phyloP scores from a whole-genome alignment of 2,888 invertebrate species.

The Mythimna albipuncta region DNA sequence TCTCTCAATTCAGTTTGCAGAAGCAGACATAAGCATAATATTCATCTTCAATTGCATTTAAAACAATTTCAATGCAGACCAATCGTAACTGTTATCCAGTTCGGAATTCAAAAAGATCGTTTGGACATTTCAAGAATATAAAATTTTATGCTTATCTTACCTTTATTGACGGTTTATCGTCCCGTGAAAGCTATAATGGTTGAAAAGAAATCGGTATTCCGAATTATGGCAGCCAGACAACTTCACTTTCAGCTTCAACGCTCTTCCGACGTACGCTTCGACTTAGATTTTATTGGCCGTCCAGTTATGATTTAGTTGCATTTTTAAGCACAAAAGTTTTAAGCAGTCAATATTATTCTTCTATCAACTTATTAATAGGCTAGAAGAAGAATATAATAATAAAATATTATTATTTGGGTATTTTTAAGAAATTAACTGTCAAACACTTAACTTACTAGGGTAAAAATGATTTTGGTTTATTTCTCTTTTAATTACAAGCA shows the following conservation, averaged over 20 bases:
- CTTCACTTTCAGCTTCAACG: neutral
- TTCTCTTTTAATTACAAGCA: neutral
- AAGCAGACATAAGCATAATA: slow-evolving; percentile 23
- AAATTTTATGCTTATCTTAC: slow-evolving; percentile 45
- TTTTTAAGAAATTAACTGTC: neutral
- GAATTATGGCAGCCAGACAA: slow-evolving; percentile 9
- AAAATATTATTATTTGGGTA: neutral
- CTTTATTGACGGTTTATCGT: slow-evolving; percentile 37
- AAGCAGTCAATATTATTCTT: neutral
- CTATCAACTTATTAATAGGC: too few relatives aligned
- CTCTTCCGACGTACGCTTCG: neutral
- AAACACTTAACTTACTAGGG: neutral
- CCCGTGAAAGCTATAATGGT: neutral
- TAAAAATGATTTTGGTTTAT: neutral
- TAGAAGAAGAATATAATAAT: too few relatives aligned
- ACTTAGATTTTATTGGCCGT: neutral
- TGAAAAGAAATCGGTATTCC: slow-evolving; percentile 13
- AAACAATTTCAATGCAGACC: slow-evolving; percentile 27
- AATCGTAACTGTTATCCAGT: slow-evolving; percentile 19
- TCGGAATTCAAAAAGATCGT: slow-evolving; percentile 32
- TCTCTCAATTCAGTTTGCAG: neutral
- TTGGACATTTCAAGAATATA: slow-evolving; percentile 34
- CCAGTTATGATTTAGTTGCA: neutral
- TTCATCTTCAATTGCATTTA: slow-evolving; percentile 21
- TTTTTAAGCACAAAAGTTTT: too few relatives aligned